Conservation (phyloP, 2,888 invertebrate species). For the Malthinus seriepunctatus region DNA sequence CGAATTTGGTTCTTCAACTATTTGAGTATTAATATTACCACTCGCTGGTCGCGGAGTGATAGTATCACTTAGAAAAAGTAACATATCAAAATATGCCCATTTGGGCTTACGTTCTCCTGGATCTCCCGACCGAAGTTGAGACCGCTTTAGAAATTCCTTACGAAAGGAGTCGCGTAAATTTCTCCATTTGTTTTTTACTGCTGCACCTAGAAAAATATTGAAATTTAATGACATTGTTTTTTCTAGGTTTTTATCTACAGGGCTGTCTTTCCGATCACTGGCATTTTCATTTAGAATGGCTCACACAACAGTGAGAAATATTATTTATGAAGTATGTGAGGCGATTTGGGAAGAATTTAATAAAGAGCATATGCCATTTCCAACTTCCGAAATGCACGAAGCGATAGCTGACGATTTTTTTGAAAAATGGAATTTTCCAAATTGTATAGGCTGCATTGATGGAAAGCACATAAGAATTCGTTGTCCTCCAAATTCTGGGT, state of each 20-base stretch:
- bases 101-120: not conserved
- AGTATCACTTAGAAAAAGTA: not conserved
- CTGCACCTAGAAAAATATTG: not conserved
- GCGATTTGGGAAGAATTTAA: conserved; percentile 8
- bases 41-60: not conserved
- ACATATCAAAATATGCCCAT: not conserved
- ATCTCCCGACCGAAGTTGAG: not conserved
- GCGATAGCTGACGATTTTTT: conserved; percentile 1
- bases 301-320: not conserved
- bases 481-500: conserved; percentile 1
- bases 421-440: conserved; percentile 9
- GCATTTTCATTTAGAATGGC: conserved; percentile 6
- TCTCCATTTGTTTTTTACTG: not conserved
- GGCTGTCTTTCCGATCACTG: not conserved
- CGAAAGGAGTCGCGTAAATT: not conserved
- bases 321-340: not conserved
- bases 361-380: conserved; percentile 2
- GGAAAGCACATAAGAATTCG: conserved; percentile 8
- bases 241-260: conserved; percentile 8
- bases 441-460: conserved; percentile 2
- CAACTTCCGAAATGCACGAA: conserved; percentile 1
- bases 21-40: too few relatives aligned
- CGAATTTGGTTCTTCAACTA: too few relatives aligned
- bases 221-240: not conserved
- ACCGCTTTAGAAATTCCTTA: not conserved